Conservation (phyloP, 2,797 vertebrate genomes). For the Gallinago stenura region DNA sequence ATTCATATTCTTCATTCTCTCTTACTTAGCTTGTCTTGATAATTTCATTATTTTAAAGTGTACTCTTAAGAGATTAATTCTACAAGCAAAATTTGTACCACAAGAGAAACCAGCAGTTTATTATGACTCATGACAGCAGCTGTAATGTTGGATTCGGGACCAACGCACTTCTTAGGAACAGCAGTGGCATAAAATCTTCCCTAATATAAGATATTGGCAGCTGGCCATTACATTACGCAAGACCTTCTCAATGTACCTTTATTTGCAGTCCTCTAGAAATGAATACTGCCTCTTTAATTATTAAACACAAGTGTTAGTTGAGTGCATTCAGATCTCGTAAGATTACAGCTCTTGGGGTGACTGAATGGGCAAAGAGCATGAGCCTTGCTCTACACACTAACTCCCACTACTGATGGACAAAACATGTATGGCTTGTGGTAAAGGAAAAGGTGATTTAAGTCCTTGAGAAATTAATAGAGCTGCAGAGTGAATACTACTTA, state of each 20-base stretch:
- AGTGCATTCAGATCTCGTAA: conserved; percentile 46
- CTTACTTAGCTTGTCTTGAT: neutral
- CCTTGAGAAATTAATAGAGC: conserved; percentile 57
- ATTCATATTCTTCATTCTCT: neutral
- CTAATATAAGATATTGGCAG: neutral
- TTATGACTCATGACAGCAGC: neutral
- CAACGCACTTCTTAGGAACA: neutral
- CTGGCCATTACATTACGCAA: conserved; percentile 6
- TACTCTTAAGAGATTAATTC: neutral
- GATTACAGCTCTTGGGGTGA: conserved; percentile 45
- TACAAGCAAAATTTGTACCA: neutral
- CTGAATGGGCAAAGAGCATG: conserved; percentile 56
- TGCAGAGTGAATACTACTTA: conserved; percentile 86
- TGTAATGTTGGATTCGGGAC: neutral
- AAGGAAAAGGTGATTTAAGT: conserved; percentile 65
- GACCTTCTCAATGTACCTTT: conserved; percentile 10
- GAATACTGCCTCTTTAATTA: conserved; percentile 80
- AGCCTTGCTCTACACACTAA: conserved; percentile 49
- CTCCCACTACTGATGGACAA: conserved; percentile 33
- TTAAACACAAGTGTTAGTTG: conserved; percentile 47
- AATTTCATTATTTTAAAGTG: neutral
- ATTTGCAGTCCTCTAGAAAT: conserved; percentile 73
- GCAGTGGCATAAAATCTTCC: neutral
- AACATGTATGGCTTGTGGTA: conserved; percentile 33
- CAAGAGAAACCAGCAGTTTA: neutral